Evolutionary conservation across 1,140 invertebrate genomes (phyloP).

Genomic region (Diachasma alloeum): DNA sequence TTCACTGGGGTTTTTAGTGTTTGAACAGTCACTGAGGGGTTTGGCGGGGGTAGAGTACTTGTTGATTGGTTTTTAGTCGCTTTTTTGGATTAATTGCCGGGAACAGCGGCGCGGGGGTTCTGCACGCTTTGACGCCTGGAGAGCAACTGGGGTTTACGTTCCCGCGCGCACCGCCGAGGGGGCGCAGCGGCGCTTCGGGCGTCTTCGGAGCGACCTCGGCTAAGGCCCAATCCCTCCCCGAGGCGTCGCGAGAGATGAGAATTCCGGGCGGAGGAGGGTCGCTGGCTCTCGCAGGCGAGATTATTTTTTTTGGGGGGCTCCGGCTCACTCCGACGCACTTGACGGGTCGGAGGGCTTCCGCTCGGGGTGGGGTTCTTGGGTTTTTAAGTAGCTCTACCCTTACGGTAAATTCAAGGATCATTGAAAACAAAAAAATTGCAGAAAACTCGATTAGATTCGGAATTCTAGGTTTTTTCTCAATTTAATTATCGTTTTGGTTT

Average conservation of each 20-base stretch:
- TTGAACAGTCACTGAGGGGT: too few relatives aligned
- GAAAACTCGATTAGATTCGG: too few relatives aligned
- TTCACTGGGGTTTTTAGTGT: too few relatives aligned
- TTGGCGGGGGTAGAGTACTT: background rate
- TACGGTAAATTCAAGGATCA: too few relatives aligned
- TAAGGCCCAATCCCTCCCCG: conserved; percentile 25
- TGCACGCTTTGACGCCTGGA: conserved; percentile 49
- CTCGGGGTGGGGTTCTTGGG: too few relatives aligned
- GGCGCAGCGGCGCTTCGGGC: conserved; percentile 40
- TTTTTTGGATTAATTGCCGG: background rate
- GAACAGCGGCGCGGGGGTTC: conserved; percentile 30
- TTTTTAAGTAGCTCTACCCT: too few relatives aligned
- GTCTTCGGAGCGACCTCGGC: conserved; percentile 24
- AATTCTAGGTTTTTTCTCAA: too few relatives aligned
- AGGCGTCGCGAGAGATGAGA: background rate
- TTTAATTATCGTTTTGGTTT: too few relatives aligned
- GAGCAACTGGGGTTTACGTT: conserved; percentile 56
- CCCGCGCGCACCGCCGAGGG: conserved; percentile 42
- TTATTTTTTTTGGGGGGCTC: background rate
- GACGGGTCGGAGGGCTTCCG: too few relatives aligned
- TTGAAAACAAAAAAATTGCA: too few relatives aligned
- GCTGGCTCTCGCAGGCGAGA: background rate
- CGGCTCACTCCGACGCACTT: background rate
- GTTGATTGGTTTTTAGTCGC: background rate
- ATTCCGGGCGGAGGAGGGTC: background rate